These are phyloP conservation scores for Diplosoma virens DNA, from an alignment of 23 tunicate genomes.

Conservation along the genomic window DNA sequence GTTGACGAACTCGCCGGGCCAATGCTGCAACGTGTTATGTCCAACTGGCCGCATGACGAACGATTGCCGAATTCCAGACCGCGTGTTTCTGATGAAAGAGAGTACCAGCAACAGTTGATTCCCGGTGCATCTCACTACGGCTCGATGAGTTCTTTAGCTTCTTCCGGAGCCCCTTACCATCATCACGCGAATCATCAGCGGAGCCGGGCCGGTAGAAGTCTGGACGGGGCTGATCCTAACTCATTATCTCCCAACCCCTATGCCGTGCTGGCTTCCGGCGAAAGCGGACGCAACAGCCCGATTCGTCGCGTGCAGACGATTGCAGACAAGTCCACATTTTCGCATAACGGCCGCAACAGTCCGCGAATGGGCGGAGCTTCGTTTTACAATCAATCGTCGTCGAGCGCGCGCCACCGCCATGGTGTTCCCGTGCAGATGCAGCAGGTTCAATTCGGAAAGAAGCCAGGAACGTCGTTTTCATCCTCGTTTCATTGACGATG, in stretches of 20 bases:
- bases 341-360: conserved; percentile 55
- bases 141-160: conserved; percentile 63
- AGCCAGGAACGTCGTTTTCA: conserved; percentile 82
- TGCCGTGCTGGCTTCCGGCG: conserved; percentile 1
- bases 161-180: conserved; percentile 33
- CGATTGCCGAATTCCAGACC: neutral
- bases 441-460: conserved; percentile 6
- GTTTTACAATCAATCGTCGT: neutral
- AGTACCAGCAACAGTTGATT: neutral
- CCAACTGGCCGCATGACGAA: conserved; percentile 17
- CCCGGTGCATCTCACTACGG: conserved; percentile 60
- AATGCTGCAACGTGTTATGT: conserved; percentile 50
- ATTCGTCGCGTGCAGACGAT: conserved; percentile 51
- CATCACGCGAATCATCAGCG: conserved; percentile 52
- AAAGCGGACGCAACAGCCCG: conserved; percentile 54
- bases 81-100: neutral
- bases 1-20: conserved; percentile 52
- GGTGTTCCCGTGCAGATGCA: neutral
- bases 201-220: conserved; percentile 67
- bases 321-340: conserved; percentile 34
- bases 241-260: conserved; percentile 25
- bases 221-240: conserved; percentile 73
- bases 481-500: conserved; percentile 69
- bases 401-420: conserved; percentile 25
- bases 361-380: conserved; percentile 48